Evolutionary conservation across 2,888 invertebrate genomes (phyloP).

Genomic region (Lysandra coridon): DNA sequence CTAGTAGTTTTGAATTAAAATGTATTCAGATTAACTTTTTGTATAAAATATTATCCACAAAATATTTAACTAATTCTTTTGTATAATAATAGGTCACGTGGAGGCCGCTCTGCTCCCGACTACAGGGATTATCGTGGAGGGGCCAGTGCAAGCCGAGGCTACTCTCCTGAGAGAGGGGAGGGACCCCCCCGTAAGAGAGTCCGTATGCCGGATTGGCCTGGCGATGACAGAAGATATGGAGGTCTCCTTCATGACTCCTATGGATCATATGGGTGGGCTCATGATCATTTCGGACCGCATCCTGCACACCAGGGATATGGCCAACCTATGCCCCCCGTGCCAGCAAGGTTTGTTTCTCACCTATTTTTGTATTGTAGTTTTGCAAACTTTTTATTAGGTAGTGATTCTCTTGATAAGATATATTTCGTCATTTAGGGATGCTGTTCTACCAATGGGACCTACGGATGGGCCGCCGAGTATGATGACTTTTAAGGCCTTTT

Average conservation of each 20-base stretch:
- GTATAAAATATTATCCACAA: background rate
- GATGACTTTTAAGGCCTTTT: slow-evolving; percentile 98
- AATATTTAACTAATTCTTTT: background rate
- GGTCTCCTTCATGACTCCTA: slow-evolving; percentile 76
- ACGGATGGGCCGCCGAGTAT: slow-evolving; percentile 93
- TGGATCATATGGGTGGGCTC: slow-evolving; percentile 79
- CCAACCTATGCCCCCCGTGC: slow-evolving; percentile 77
- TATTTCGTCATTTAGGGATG: slow-evolving; percentile 64
- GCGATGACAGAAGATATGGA: slow-evolving; percentile 75
- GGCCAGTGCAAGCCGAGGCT: slow-evolving; percentile 84
- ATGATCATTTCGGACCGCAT: slow-evolving; percentile 79
- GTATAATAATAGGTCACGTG: slow-evolving; percentile 61
- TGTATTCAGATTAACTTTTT: background rate
- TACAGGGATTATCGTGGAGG: slow-evolving; percentile 88
- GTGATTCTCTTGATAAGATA: slow-evolving; percentile 30
- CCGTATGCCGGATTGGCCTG: slow-evolving; percentile 84
- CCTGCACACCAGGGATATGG: slow-evolving; percentile 82
- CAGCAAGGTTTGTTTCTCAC: slow-evolving; percentile 62
- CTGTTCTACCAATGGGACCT: slow-evolving; percentile 70
- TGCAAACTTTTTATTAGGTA: background rate
- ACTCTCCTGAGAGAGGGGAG: slow-evolving; percentile 88
- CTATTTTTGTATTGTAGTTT: background rate
- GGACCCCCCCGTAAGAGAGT: slow-evolving; percentile 89
- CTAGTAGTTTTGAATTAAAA: background rate
- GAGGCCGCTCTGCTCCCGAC: slow-evolving; percentile 88